Evolutionary conservation across 2,888 invertebrate genomes (phyloP).

Genomic region (Himalopsyche kuldschensis): DNA sequence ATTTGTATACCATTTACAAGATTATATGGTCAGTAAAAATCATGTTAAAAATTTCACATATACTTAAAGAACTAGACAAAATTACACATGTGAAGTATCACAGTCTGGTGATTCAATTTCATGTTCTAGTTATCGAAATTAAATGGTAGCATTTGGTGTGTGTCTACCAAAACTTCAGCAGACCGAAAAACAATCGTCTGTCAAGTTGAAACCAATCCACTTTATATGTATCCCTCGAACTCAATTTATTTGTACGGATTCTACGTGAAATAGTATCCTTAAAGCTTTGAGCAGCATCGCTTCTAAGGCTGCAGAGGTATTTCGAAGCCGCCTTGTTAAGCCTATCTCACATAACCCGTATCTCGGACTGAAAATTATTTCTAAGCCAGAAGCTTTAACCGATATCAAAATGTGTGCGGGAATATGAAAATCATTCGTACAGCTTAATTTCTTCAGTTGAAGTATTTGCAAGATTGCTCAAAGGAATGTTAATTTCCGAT

Average conservation of each 20-base stretch:
- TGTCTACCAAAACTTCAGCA: background rate
- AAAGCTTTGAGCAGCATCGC: background rate
- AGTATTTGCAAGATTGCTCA: background rate
- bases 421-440: background rate
- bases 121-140: no score
- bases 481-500: background rate
- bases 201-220: background rate
- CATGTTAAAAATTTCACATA: no score
- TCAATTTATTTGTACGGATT: background rate
- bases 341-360: background rate
- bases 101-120: no score
- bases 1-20: no score
- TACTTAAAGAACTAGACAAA: no score
- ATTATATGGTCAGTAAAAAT: no score
- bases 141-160: background rate
- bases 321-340: background rate
- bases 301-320: background rate
- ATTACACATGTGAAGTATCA: no score
- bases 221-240: background rate
- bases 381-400: background rate
- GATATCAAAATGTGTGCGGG: background rate
- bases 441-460: background rate
- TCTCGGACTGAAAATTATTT: background rate
- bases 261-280: background rate
- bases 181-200: background rate